These are phyloP conservation scores for Amblyraja radiata DNA, from an alignment of 2,797 vertebrate genomes.

Conservation along the genomic window DNA sequence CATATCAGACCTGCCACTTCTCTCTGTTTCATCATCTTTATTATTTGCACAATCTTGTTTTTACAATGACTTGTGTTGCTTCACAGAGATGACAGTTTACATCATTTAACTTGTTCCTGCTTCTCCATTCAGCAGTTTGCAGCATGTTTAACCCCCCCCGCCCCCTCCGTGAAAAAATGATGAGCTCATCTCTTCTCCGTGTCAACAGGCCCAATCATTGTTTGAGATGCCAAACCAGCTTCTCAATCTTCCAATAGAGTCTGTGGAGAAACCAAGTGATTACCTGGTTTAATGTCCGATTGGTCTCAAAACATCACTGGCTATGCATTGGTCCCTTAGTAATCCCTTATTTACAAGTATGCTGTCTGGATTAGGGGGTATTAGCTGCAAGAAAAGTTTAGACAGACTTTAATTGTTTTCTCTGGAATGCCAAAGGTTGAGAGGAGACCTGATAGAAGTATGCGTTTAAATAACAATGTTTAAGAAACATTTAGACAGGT, in stretches of 20 bases:
- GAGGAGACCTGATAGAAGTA: no score
- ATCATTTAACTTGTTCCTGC: not conserved
- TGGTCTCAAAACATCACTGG: not conserved
- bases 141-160: not conserved
- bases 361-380: no score
- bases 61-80: not conserved
- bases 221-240: not conserved
- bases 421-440: no score
- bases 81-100: not conserved
- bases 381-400: no score
- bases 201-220: not conserved
- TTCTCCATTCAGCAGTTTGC: not conserved
- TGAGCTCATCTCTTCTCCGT: not conserved
- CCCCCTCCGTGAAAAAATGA: not conserved
- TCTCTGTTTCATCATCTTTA: not conserved
- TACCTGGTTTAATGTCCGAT: not conserved
- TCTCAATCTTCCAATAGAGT: not conserved
- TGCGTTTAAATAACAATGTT: no score
- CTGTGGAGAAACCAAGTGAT: not conserved
- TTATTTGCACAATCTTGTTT: not conserved
- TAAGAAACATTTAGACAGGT: no score
- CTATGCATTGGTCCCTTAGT: not conserved
- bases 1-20: not conserved
- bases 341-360: no score
- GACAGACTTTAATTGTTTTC: no score